Percentiles rank a stretch among this genome's conserved stretches.
Conservation (phyloP, 2,113 vertebrate genomes). For the Orientallactaga bullata region DNA sequence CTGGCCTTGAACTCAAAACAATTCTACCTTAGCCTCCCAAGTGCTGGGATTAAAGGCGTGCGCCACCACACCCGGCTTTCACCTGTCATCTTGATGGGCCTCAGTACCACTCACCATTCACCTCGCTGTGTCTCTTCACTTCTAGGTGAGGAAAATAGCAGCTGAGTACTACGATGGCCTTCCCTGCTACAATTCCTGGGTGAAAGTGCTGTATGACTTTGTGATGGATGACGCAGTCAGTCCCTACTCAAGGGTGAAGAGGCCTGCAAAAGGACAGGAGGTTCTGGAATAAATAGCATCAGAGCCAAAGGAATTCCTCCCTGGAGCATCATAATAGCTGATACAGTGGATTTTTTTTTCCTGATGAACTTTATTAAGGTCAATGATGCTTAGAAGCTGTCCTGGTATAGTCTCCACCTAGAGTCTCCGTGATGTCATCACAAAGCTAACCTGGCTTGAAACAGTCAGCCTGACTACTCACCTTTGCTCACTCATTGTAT, state of each 20-base stretch:
- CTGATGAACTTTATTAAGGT: conserved; percentile 4
- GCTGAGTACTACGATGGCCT: conserved; percentile 95
- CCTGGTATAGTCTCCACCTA: accelerated
- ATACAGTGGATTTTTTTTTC: conserved; percentile 36
- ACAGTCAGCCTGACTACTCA: not conserved
- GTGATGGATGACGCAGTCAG: conserved; percentile 96
- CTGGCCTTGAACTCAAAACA: too few species aligned
- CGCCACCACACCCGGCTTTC: too few species aligned
- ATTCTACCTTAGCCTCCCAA: too few species aligned
- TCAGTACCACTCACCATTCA: not conserved
- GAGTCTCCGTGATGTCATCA: not conserved
- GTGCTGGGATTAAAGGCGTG: too few species aligned
- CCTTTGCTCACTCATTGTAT: not conserved
- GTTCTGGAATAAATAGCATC: conserved; percentile 89
- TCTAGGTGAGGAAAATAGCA: conserved; percentile 95
- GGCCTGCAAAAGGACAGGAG: conserved; percentile 91
- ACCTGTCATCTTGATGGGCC: not conserved
- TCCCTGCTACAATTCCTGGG: conserved; percentile 97
- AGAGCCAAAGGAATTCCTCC: conserved; percentile 25
- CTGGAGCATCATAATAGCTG: conserved; percentile 66
- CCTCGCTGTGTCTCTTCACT: not conserved
- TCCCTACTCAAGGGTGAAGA: conserved; percentile 97
- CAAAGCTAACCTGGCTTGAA: not conserved
- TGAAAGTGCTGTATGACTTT: conserved; percentile 97
- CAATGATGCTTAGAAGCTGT: not conserved